These are phyloP conservation scores for Onychorhynchus coronatus DNA, from an alignment of 2,113 vertebrate genomes.

Conservation along the genomic window DNA sequence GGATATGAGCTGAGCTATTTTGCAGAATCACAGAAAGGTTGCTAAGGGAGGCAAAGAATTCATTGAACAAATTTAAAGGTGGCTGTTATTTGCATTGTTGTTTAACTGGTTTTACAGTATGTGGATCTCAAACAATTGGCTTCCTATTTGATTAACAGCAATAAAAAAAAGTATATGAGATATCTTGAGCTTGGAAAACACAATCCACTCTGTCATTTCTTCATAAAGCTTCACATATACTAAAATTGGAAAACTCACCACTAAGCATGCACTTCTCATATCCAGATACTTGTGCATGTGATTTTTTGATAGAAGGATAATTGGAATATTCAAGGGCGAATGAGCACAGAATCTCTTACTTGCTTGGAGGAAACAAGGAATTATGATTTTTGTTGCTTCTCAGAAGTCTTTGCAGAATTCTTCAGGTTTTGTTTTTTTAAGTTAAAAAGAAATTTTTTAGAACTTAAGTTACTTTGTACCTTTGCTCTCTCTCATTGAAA, in stretches of 20 bases:
- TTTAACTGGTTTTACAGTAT: background rate
- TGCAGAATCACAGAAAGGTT: conserved; percentile 83
- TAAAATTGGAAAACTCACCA: background rate
- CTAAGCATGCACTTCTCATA: background rate
- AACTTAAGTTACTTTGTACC: background rate
- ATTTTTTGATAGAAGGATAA: background rate
- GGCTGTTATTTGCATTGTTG: background rate
- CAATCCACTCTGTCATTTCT: background rate
- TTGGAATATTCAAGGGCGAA: background rate
- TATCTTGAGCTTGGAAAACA: background rate
- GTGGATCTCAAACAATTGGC: background rate
- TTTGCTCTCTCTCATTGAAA: background rate
- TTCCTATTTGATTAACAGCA: background rate
- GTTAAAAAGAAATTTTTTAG: background rate
- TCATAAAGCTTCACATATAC: background rate
- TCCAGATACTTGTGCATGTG: background rate
- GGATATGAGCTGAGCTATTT: conserved; percentile 76
- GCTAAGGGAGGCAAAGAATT: conserved; percentile 55
- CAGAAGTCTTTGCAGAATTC: background rate
- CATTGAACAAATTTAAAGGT: background rate
- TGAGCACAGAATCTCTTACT: background rate
- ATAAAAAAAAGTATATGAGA: no score
- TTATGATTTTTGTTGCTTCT: background rate
- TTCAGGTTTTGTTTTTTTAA: background rate
- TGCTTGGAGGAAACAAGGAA: background rate